Evolutionary conservation across 2,113 vertebrate genomes (phyloP).

Genomic region (Actenoides lindsayi): DNA sequence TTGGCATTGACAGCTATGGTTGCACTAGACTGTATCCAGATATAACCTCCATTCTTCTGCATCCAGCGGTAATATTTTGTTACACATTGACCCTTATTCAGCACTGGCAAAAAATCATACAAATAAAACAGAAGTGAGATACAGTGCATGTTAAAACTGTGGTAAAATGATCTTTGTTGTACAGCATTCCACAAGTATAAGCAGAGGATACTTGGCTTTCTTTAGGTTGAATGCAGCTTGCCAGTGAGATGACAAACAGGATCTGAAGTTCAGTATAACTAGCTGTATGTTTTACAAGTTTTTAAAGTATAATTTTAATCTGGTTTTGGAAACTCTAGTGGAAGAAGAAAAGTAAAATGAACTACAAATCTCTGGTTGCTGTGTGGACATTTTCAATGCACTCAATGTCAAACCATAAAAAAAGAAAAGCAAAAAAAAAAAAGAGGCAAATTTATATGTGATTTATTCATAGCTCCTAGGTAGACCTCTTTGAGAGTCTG

Average conservation of each 20-base stretch:
- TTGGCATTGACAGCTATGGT: slow-evolving; percentile 97
- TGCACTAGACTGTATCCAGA: slow-evolving; percentile 99
- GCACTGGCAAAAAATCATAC: slow-evolving; percentile 77
- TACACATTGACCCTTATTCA: slow-evolving; percentile 98
- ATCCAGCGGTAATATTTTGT: slow-evolving; percentile 99
- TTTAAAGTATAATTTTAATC: slow-evolving; percentile 44
- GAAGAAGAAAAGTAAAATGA: slow-evolving; percentile 44
- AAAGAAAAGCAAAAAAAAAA: slow-evolving; percentile 44
- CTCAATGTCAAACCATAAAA: slow-evolving; percentile 53
- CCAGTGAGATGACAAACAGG: slow-evolving; percentile 34
- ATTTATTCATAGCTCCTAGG: slow-evolving; percentile 78
- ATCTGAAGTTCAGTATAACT: neutral
- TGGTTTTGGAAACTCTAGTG: slow-evolving; percentile 43
- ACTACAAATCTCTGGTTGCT: slow-evolving; percentile 48
- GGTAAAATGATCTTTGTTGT: neutral
- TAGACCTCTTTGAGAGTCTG: slow-evolving; percentile 72
- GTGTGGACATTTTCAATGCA: slow-evolving; percentile 67
- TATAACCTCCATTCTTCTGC: slow-evolving; percentile 96
- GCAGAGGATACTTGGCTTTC: neutral
- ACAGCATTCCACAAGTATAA: neutral
- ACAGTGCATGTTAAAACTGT: neutral
- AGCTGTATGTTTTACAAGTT: neutral
- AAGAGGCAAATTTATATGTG: slow-evolving; percentile 68
- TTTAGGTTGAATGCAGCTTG: neutral
- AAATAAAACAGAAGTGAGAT: slow-evolving; percentile 39